Percentiles rank a stretch among this genome's conserved stretches.
Conservation (phyloP, 1,140 invertebrate species). For the Hirudo medicinalis region DNA sequence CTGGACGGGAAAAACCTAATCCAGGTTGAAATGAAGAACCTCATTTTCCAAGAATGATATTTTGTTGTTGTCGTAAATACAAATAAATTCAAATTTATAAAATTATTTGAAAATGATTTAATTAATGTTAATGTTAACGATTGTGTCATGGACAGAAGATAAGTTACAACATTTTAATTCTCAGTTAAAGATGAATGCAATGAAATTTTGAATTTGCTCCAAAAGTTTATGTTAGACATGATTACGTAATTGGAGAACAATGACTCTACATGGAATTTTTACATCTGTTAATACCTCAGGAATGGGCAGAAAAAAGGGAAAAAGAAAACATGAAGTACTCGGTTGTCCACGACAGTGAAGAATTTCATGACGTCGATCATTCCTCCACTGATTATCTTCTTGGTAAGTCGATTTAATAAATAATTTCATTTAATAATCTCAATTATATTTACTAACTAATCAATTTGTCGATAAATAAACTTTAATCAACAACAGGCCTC, state of each 20-base stretch:
- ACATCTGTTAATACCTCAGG: background rate
- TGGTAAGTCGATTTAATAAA: background rate
- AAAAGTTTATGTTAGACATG: too few relatives aligned
- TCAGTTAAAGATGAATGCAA: too few relatives aligned
- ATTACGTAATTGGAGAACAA: too few relatives aligned
- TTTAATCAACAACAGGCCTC: constrained; percentile 37
- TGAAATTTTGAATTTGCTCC: too few relatives aligned
- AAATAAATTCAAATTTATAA: too few relatives aligned
- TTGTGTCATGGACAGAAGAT: too few relatives aligned
- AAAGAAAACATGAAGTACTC: background rate
- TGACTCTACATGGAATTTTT: too few relatives aligned
- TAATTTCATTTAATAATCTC: background rate
- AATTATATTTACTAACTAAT: too few relatives aligned
- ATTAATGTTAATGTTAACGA: background rate
- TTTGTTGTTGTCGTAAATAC: background rate
- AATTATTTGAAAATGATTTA: background rate
- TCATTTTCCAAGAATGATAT: background rate
- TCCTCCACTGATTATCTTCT: background rate
- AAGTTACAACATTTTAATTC: too few relatives aligned
- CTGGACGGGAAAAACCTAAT: background rate
- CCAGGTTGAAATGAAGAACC: background rate
- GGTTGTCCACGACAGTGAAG: background rate
- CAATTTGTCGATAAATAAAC: too few relatives aligned
- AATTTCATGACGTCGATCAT: background rate
- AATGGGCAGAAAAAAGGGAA: background rate